These are phyloP conservation scores for Yponomeuta malinellus DNA, from an alignment of 2,888 invertebrate species.

Conservation along the genomic window DNA sequence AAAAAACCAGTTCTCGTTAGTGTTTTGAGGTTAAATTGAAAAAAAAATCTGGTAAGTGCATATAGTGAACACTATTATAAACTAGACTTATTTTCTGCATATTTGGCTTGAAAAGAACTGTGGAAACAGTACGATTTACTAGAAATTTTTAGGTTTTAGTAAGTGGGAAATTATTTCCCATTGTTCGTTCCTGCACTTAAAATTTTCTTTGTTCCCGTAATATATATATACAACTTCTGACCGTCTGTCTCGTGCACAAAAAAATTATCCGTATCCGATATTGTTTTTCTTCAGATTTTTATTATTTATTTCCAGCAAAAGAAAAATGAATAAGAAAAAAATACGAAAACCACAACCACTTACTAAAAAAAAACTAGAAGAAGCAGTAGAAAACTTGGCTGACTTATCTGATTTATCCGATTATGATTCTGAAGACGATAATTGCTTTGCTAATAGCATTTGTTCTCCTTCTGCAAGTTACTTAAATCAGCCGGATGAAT, in stretches of 20 bases:
- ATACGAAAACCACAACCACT: constrained; percentile 6
- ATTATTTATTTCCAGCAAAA: constrained; percentile 18
- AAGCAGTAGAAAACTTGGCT: constrained; percentile 21
- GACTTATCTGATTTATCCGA: constrained; percentile 15
- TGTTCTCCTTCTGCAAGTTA: constrained; percentile 20
- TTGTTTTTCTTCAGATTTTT: constrained; percentile 15
- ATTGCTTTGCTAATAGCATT: constrained; percentile 22
- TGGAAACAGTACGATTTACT: constrained; percentile 4
- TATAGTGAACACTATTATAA: constrained; percentile 7
- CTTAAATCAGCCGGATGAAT: constrained; percentile 20
- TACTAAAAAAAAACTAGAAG: constrained; percentile 20
- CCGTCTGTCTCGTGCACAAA: not conserved
- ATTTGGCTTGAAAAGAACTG: not conserved
- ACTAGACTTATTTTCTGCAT: constrained; percentile 12
- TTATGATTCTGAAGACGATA: constrained; percentile 19
- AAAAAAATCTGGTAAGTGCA: constrained; percentile 14
- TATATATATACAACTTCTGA: constrained; percentile 9
- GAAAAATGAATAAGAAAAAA: constrained; percentile 16
- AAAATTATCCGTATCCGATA: constrained; percentile 1
- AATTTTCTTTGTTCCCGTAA: not conserved
- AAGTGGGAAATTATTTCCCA: constrained; percentile 13
- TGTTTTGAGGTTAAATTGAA: not conserved
- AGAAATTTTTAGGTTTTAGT: constrained; percentile 7
- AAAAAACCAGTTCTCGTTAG: constrained; percentile 15
- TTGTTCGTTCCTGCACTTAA: constrained; percentile 10